Evolutionary conservation across 2,888 invertebrate genomes (phyloP), one percentile per base, ranked within the genome.

Genomic region (Macrosoma leucophasiata): DNA sequence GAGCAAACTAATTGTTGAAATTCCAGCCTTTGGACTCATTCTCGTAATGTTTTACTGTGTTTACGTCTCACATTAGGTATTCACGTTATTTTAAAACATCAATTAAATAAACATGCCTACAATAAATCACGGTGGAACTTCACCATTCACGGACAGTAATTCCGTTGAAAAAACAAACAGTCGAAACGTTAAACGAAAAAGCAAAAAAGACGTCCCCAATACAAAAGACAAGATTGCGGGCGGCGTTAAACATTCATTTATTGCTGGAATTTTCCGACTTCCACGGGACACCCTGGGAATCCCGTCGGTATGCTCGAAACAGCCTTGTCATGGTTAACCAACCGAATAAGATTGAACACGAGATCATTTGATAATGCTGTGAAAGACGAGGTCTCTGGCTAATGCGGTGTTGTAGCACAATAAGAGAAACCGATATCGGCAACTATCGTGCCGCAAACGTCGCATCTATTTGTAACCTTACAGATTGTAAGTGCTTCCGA

Each of bases 161-260:
- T n/a, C n/a, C n/a, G n/a, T n/a, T n/a, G n/a, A n/a, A n/a, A n/a
- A n/a, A n/a, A n/a, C n/a, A n/a, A n/a, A n/a, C n/a, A n/a, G n/a
- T n/a, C n/a, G n/a, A n/a, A n/a, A n/a, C n/a, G n/a, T n/a, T n/a
- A 40, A 39, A 35, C 25, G 30, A 39, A 35, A 23, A 23, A 37
- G 27, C n/a, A n/a, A 38, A 46, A 43, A 41, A 39, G 29, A 22
- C 29, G 30, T 34, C 38, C 33, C 20, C 41, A 29, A 31, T 30
- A 46, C 44, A 41, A 47, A 43, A 44, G 45, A 41, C 29, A 41
- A 38, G 43, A 49, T 46, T 38, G 46, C 54, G 45, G 45, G 46
- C 47, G 48, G 41, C n/a, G n/a, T n/a, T 43, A 50, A 58, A 52
- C 56, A 59, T 55, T 62, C 53, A 62, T 67, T 69, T 67, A 61